Evolutionary conservation across 1,140 invertebrate genomes (phyloP), one percentile per base, ranked within the genome.

Genomic region (Oppia nitens): DNA sequence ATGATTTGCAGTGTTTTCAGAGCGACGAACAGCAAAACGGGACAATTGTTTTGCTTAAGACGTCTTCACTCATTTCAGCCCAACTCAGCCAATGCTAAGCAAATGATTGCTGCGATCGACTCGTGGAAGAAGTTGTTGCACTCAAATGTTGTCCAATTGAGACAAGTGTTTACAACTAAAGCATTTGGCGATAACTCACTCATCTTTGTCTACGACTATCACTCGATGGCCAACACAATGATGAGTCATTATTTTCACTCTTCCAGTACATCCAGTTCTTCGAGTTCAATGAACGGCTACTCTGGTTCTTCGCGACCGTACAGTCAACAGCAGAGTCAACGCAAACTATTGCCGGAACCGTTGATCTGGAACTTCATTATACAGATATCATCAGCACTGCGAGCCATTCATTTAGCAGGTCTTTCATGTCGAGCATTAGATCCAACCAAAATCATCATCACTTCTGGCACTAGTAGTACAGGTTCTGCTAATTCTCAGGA

Each of bases 151-250:
- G 87, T 95, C 47, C 81, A 86, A 63, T 75, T 96, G 45, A 79
- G 85, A 69, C 89, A 95, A 73, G 85, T 90, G 56, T 96, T 97
- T 72, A 89, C 88, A 12, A 95, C 92, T 32, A 93, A 93, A 75
- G 83, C 84, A 40, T 96, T 96, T 75, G 85, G 86, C 67, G 93
- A 96, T 78, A 84, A 87, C 76, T 95, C 93, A 53, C 82, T 96
- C 74, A 80, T 97, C 64, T 89, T 97, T 75, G 89, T 95, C 52
- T 96, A 95, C 72, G 91, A 96, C 69, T 97, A 89, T 71, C 87
- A 91, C 76, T 84, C 93, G 27, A 82, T 83, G 28, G 84, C 89
- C 51, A 83, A 88, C 66, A 94, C 89, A 0, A 71, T 97, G 59
- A 78, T 91, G 73, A 77, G 78, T 58, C 83, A 85, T 68, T 90